Conservation (phyloP, 2,888 invertebrate species). For the Microctonus brassicae region DNA sequence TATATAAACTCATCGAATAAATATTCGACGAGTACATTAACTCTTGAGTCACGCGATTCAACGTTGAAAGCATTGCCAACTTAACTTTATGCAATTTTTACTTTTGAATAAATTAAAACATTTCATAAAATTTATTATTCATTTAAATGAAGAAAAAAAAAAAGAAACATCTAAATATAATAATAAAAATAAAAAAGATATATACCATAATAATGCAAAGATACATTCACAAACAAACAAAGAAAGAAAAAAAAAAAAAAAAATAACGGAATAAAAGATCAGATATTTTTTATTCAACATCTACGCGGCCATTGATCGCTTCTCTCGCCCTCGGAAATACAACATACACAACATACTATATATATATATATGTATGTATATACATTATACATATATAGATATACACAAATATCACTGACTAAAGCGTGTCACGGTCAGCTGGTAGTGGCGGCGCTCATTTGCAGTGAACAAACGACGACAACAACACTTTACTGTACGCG, state of each 20-base stretch:
- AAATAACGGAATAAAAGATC: background rate
- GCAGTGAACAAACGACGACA: constrained; percentile 31
- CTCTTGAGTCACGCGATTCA: constrained; percentile 31
- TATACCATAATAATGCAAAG: background rate
- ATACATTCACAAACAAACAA: background rate
- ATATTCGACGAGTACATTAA: constrained; percentile 21
- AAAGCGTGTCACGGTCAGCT: constrained; percentile 65
- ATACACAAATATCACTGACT: constrained; percentile 30
- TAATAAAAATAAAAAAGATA: background rate
- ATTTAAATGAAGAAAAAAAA: background rate
- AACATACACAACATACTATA: too few species aligned
- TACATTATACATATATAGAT: constrained; percentile 15
- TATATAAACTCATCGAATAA: background rate
- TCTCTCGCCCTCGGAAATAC: constrained; percentile 21
- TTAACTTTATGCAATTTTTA: constrained; percentile 16
- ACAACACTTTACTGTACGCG: constrained; percentile 45
- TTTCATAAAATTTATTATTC: background rate
- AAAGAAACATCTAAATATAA: too few species aligned
- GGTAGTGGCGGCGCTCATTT: constrained; percentile 57
- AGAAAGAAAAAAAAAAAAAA: background rate
- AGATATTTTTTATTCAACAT: constrained; percentile 4
- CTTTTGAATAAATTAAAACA: background rate
- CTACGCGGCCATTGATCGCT: constrained; percentile 27
- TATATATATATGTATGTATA: background rate
- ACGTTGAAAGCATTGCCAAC: background rate